These are phyloP conservation scores for Anneissia japonica DNA, from an alignment of 35 echinoderm and acorn worm genomes.

Conservation along the genomic window DNA sequence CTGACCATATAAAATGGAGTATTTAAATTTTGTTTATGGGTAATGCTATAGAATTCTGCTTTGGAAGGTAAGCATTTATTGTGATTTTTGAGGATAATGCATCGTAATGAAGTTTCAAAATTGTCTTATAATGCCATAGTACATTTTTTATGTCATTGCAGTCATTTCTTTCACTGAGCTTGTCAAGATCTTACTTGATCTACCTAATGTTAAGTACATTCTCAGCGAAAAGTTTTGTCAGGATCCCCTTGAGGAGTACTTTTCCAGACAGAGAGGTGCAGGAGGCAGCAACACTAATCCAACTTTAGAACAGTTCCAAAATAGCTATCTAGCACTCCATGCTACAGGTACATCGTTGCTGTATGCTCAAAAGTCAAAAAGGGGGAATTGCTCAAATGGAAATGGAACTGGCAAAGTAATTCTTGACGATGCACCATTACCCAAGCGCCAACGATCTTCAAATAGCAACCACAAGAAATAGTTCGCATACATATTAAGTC, in stretches of 20 bases:
- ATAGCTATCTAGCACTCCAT: not conserved
- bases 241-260: not conserved
- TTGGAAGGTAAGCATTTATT: not conserved
- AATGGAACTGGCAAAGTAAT: too few species aligned
- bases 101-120: not conserved
- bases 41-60: not conserved
- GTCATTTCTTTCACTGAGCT: not conserved
- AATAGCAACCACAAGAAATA: too few species aligned
- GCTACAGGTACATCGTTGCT: not conserved
- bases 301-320: not conserved
- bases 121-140: not conserved
- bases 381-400: too few species aligned
- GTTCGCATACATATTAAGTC: too few species aligned
- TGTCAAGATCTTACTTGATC: not conserved
- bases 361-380: too few species aligned
- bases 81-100: not conserved
- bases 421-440: too few species aligned
- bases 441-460: too few species aligned
- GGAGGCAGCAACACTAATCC: not conserved
- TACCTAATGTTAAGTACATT: not conserved
- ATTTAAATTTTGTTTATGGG: not conserved
- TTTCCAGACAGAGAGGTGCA: not conserved
- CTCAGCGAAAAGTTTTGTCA: conserved; percentile 1
- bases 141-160: not conserved
- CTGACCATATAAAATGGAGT: not conserved